phyloP scores from a whole-genome alignment of 2,797 vertebrate genomes.

The Galaxias olidus region DNA sequence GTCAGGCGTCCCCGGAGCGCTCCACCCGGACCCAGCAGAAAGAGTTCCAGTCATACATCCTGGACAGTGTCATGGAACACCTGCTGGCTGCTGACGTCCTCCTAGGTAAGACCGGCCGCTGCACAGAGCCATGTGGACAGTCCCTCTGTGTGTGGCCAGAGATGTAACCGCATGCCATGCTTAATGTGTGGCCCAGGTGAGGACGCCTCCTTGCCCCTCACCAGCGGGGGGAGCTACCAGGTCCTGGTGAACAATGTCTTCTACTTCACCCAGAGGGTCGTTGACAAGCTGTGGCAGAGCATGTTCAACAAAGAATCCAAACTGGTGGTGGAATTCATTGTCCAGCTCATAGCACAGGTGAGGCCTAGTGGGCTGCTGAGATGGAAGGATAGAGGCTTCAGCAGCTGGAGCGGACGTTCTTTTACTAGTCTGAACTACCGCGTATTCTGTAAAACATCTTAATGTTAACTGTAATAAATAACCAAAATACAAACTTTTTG shows the following conservation, averaged over 20 bases:
- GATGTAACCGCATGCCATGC: too few relatives aligned
- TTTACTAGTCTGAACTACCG: too few relatives aligned
- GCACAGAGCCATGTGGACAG: neutral
- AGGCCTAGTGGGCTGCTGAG: too few relatives aligned
- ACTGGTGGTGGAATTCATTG: slow-evolving; percentile 96
- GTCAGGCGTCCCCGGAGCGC: slow-evolving; percentile 93
- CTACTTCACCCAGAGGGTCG: slow-evolving; percentile 96
- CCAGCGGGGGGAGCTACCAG: slow-evolving; percentile 93
- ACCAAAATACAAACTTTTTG: neutral
- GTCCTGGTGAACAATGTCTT: slow-evolving; percentile 98
- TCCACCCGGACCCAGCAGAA: slow-evolving; percentile 98
- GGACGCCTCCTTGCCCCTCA: slow-evolving; percentile 94
- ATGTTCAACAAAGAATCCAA: slow-evolving; percentile 99
- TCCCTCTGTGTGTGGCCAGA: too few relatives aligned
- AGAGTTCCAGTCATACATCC: slow-evolving; percentile 95
- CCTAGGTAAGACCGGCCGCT: slow-evolving; percentile 75
- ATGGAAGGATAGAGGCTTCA: neutral
- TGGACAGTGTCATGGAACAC: slow-evolving; percentile 98
- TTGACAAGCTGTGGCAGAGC: slow-evolving; percentile 99
- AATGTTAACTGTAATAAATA: too few relatives aligned
- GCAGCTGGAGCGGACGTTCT: too few relatives aligned
- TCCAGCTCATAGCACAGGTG: slow-evolving; percentile 98
- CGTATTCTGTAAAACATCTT: too few relatives aligned
- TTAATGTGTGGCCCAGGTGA: slow-evolving; percentile 77
- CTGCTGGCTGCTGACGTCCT: slow-evolving; percentile 95